Percentiles rank a stretch among this genome's conserved stretches.
Evolutionary conservation across 2,113 vertebrate genomes (phyloP).

Genomic region (Glaucomys volans): DNA sequence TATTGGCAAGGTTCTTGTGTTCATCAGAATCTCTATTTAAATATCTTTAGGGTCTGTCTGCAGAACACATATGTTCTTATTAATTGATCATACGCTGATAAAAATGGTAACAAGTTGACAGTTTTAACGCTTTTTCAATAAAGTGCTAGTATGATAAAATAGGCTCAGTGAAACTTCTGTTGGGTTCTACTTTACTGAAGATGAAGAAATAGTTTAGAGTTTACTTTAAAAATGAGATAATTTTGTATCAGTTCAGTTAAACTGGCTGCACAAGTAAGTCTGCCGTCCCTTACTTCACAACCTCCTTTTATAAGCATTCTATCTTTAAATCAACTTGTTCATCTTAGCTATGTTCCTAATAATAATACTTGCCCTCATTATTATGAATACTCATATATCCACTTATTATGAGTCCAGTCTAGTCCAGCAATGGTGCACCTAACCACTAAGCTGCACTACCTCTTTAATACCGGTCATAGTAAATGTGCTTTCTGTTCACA

Average conservation of each 20-base stretch:
- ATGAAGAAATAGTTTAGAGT: not conserved
- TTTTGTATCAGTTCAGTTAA: not conserved
- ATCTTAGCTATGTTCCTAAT: not conserved
- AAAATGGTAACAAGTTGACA: conserved; percentile 45
- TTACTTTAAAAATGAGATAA: not conserved
- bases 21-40: not conserved
- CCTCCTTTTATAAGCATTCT: not conserved
- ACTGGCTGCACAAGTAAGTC: not conserved
- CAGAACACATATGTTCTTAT: conserved; percentile 48
- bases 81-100: conserved; percentile 50
- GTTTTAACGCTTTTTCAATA: not conserved
- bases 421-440: accelerated
- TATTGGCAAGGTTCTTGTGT: conserved; percentile 30
- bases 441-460: accelerated
- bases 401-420: not conserved
- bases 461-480: not conserved
- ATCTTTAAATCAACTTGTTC: not conserved
- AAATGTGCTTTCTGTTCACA: not conserved
- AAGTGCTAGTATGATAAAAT: not conserved
- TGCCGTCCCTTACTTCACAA: not conserved
- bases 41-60: conserved; percentile 33
- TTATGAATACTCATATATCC: not conserved
- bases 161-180: not conserved
- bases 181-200: not conserved
- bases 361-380: not conserved